phyloP scores from a whole-genome alignment of 2,113 vertebrate genomes.

The Platysternon megacephalum region DNA sequence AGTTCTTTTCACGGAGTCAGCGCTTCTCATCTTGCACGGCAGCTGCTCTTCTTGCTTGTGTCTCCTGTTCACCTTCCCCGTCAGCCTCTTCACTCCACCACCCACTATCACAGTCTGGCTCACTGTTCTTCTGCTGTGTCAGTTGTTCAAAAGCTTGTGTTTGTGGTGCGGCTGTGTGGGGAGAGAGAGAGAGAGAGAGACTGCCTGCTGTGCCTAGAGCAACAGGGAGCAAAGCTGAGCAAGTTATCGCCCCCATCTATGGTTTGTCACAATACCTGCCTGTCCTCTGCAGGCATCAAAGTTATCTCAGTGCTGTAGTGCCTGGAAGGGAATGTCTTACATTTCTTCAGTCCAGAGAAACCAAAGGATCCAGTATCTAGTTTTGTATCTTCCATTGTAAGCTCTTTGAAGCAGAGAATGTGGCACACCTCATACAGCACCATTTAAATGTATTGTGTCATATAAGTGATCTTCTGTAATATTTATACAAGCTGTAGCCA shows the following conservation, averaged over 20 bases:
- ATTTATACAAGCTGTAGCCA: background rate
- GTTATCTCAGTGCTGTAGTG: background rate
- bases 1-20: background rate
- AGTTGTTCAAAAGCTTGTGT: background rate
- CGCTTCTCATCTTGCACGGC: background rate
- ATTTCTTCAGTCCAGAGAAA: background rate
- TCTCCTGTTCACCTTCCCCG: background rate
- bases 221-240: background rate
- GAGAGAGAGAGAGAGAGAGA: background rate
- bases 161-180: background rate
- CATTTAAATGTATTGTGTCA: background rate
- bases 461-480: background rate
- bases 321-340: background rate
- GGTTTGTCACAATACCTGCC: background rate
- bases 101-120: background rate
- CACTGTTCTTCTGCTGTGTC: rapidly evolving
- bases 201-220: background rate
- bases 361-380: background rate
- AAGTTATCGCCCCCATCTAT: background rate
- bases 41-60: background rate
- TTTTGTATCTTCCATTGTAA: background rate
- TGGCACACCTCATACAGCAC: background rate
- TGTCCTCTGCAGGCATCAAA: background rate
- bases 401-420: background rate
- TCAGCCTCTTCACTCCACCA: rapidly evolving